Conservation (phyloP, 1,140 invertebrate genomes). For the Caenorhabditis latens region DNA sequence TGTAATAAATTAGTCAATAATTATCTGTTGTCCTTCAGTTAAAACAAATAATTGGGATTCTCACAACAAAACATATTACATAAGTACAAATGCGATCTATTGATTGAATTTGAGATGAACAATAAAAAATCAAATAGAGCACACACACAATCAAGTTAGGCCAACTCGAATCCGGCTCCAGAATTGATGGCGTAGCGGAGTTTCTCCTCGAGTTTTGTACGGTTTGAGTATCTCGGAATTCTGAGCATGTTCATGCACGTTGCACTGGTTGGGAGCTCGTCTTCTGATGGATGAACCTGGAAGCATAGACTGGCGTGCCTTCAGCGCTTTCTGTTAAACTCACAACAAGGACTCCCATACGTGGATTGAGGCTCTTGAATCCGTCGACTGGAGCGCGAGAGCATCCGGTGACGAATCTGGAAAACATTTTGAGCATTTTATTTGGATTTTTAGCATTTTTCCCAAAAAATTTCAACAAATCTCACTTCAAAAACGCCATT, state of each 20-base stretch:
- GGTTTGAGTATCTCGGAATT: conserved; percentile 43
- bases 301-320: background rate
- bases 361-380: conserved; percentile 39
- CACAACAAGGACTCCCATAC: conserved; percentile 37
- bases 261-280: conserved; percentile 55
- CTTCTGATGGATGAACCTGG: background rate
- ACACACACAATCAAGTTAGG: background rate
- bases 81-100: too few species aligned
- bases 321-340: too few species aligned
- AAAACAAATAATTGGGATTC: too few species aligned
- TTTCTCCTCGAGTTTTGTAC: conserved; percentile 28
- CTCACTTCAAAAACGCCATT: conserved; percentile 54
- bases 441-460: background rate
- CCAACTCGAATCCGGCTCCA: conserved; percentile 60
- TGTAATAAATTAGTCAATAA: too few species aligned
- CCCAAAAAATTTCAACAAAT: background rate
- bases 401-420: conserved; percentile 63
- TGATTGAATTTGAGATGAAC: background rate
- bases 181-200: conserved; percentile 60
- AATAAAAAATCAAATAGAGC: background rate
- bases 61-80: too few species aligned
- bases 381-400: conserved; percentile 61
- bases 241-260: conserved; percentile 64
- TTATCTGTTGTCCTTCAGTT: too few species aligned
- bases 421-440: conserved; percentile 12